Evolutionary conservation across 2,888 invertebrate species (phyloP).

Genomic region (Mesorhabditis belari): DNA sequence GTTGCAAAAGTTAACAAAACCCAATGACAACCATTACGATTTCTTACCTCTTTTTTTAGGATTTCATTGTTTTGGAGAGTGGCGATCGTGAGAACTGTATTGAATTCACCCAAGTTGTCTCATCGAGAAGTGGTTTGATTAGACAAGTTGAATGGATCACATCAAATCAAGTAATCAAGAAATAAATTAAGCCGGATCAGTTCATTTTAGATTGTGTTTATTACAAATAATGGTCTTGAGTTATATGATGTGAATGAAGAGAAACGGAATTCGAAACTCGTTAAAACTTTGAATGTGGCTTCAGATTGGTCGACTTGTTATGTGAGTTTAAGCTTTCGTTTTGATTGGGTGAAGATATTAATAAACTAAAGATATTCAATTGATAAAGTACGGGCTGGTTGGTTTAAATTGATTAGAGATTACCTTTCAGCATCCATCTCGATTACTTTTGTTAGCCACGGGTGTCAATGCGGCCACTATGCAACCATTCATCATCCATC

Average conservation of each 20-base stretch:
- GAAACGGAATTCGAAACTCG: slow-evolving; percentile 29
- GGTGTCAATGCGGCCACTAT: slow-evolving; percentile 29
- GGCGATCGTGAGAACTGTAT: background rate
- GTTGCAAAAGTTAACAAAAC: too few species aligned
- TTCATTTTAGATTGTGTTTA: slow-evolving; percentile 24
- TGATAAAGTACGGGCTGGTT: slow-evolving; percentile 1
- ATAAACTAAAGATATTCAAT: background rate
- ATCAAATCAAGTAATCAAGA: background rate
- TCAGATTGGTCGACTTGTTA: slow-evolving; percentile 40
- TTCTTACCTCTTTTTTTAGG: background rate
- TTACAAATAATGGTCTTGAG: slow-evolving; percentile 38
- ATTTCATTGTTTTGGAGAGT: background rate
- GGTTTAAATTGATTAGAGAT: background rate
- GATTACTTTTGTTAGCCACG: slow-evolving; percentile 33
- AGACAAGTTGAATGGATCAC: background rate
- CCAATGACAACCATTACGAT: background rate
- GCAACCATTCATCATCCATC: slow-evolving; percentile 33
- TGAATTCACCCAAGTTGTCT: background rate
- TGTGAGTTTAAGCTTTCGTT: slow-evolving; percentile 19
- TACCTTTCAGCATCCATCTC: slow-evolving; percentile 25
- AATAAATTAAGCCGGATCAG: background rate
- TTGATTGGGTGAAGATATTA: background rate
- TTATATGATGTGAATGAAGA: slow-evolving; percentile 30
- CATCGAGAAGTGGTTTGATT: background rate
- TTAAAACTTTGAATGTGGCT: slow-evolving; percentile 29